Evolutionary conservation across 2,888 invertebrate species (phyloP).

Genomic region (Xanthorhoe designata): DNA sequence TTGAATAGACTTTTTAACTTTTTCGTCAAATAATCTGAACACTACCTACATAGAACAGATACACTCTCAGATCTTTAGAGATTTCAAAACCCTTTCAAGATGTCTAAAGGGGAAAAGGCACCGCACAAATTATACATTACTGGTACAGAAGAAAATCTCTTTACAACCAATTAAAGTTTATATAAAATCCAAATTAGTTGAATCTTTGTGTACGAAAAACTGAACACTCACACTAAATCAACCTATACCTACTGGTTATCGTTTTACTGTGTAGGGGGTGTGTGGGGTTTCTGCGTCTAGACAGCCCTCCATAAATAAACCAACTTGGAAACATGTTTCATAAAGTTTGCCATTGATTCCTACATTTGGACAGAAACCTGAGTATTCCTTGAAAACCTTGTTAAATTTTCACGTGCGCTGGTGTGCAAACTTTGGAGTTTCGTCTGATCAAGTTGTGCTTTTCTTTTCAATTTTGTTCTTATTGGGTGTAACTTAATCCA

Average conservation of each 20-base stretch:
- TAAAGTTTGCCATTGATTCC: conserved; percentile 40
- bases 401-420: conserved; percentile 24
- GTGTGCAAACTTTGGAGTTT: conserved; percentile 2
- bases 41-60: too few species aligned
- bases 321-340: conserved; percentile 36
- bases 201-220: too few species aligned
- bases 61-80: too few species aligned
- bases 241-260: neutral
- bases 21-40: too few species aligned
- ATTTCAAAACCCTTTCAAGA: too few species aligned
- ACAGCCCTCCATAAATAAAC: conserved; percentile 36
- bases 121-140: too few species aligned
- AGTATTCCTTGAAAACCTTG: conserved; percentile 19
- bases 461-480: conserved; percentile 7
- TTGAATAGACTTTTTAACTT: too few species aligned
- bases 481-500: neutral
- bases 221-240: too few species aligned
- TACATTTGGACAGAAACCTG: conserved; percentile 24
- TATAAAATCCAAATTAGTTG: too few species aligned
- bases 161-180: too few species aligned
- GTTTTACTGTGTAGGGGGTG: conserved; percentile 22
- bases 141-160: too few species aligned
- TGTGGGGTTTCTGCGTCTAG: conserved; percentile 34
- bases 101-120: too few species aligned
- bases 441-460: conserved; percentile 1